Evolutionary conservation across 92 coral and sea anemone genomes (phyloP).

Genomic region (Siderastrea siderea): DNA sequence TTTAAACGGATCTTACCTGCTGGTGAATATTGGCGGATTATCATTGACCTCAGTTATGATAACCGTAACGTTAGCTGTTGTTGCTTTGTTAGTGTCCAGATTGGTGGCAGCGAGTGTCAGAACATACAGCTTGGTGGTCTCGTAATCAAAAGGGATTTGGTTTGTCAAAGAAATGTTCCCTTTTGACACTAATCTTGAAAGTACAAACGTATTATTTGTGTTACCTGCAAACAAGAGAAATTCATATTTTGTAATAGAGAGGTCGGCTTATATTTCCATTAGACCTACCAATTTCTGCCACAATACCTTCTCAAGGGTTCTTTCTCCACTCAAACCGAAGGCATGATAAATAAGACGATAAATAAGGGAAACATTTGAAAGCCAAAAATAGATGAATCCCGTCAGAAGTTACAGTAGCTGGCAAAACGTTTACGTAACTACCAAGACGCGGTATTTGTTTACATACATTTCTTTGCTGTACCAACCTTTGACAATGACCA

Average conservation of each 20-base stretch:
- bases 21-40: slow-evolving; percentile 56
- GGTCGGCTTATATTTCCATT: too few species aligned
- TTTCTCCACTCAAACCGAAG: too few species aligned
- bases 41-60: slow-evolving; percentile 55
- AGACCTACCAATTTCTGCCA: too few species aligned
- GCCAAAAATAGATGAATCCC: too few species aligned
- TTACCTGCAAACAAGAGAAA: slow-evolving; percentile 38
- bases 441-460: too few species aligned
- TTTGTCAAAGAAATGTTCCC: slow-evolving; percentile 27
- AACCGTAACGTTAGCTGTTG: slow-evolving; percentile 31
- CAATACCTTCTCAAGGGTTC: too few species aligned
- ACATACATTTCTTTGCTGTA: neutral
- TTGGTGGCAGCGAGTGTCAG: slow-evolving; percentile 54
- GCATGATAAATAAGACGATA: too few species aligned
- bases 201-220: slow-evolving; percentile 43
- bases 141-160: slow-evolving; percentile 45
- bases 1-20: slow-evolving; percentile 1
- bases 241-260: neutral
- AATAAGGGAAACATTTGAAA: too few species aligned
- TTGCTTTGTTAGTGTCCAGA: slow-evolving; percentile 42
- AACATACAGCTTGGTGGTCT: slow-evolving; percentile 19
- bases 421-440: too few species aligned
- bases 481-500: slow-evolving; percentile 35
- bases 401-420: too few species aligned
- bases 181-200: slow-evolving; percentile 40